Conservation (phyloP, 2,797 vertebrate species). For the Phylloscopus collybita region DNA sequence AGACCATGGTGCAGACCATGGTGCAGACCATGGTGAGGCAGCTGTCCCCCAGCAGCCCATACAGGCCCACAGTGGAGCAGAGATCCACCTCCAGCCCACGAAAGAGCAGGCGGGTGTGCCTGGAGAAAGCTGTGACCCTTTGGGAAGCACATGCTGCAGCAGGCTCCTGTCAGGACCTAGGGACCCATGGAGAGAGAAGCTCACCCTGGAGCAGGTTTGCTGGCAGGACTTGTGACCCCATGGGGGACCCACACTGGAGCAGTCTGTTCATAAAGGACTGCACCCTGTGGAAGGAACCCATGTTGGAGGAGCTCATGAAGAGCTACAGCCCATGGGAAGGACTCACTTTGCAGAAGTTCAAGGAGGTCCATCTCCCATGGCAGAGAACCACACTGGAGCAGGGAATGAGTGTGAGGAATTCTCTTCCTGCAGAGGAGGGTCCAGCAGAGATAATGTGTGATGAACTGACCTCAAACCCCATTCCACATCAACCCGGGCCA, state of each 20-base stretch:
- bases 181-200: not conserved
- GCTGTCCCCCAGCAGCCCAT: not conserved
- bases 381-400: not conserved
- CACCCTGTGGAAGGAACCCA: not conserved
- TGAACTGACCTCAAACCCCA: not conserved
- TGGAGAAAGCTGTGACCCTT: not conserved
- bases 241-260: accelerated
- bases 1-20: not conserved
- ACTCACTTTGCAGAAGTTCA: not conserved
- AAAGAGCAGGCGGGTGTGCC: not conserved
- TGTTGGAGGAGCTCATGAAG: not conserved
- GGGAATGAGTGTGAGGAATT: not conserved
- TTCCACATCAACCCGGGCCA: not conserved
- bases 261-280: not conserved
- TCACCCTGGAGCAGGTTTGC: not conserved
- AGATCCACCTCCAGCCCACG: not conserved
- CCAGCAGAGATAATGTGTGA: not conserved
- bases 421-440: not conserved
- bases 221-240: not conserved
- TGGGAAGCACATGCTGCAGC: accelerated
- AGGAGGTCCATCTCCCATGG: not conserved
- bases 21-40: not conserved
- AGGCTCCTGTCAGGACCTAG: not conserved
- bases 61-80: not conserved
- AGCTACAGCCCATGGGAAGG: not conserved